Evolutionary conservation across 2,113 vertebrate genomes (phyloP), one percentile per base, ranked within the genome.

Genomic region (Eolophus roseicapilla): DNA sequence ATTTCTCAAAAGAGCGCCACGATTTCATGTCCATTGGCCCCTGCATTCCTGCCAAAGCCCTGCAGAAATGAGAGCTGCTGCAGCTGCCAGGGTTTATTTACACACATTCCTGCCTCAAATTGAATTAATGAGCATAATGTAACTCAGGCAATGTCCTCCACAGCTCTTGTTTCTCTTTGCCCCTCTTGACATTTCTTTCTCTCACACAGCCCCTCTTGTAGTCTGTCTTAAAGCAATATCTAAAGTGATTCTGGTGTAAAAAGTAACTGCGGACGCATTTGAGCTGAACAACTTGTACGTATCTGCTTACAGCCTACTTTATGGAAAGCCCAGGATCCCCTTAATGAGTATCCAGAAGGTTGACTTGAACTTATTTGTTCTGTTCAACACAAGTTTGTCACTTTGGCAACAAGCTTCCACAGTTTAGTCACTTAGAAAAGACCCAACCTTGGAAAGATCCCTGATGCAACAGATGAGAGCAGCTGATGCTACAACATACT

Each of bases 101-200:
- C 98, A 98, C 97, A 98, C 98, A 98, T 98, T 98, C 98, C 98
- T 97, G 96, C 96, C 96, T 97, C 97, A 98, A 98, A 98, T 98
- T 98, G 98, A 98, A 98, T 98, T 98, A 98, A 98, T 98, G 98
- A 98, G 98, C 94, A 94, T 98, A 98, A 98, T 98, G 98, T 97
- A 97, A 98, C 97, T 98, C 97, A 97, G 97, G 94, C 97, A 67
- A 96, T 95, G 96, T 97, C 97, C 97, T 98, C 95, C 82, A 67
- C 68, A 93, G 98, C 94, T 95, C 93, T 96, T 95, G 88, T 97
- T 98, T 97, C 97, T 96, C 93, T 97, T 87, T 89, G 96, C 90
- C 95, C 92, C 94, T 55, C 80, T 89, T 86, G 76, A 95, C 87
- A 76, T 96, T 96, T 96, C 88, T 90, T 95, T 95, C 88, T 96